phyloP scores from a whole-genome alignment of 1,140 invertebrate species.

The Lineus longissimus region DNA sequence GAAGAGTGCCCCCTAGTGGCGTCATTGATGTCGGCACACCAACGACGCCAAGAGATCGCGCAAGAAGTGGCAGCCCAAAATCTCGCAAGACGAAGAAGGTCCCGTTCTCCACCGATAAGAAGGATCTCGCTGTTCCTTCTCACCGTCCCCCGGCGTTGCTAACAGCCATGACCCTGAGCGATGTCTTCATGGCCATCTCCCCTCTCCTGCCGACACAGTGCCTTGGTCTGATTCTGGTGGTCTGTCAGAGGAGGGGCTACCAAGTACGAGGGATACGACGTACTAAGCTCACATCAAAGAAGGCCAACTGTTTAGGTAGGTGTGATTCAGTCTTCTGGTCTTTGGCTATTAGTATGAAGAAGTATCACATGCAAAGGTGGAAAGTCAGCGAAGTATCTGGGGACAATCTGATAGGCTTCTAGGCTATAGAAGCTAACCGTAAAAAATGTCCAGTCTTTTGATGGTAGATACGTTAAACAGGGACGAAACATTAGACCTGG shows the following conservation, averaged over 20 bases:
- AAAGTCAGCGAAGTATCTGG: too few relatives aligned
- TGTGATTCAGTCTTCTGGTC: not conserved
- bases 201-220: conserved; percentile 34
- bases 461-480: too few relatives aligned
- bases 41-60: conserved; percentile 28
- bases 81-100: conserved; percentile 28
- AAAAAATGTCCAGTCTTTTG: too few relatives aligned
- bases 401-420: too few relatives aligned
- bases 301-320: conserved; percentile 37
- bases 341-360: too few relatives aligned
- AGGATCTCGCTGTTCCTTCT: not conserved
- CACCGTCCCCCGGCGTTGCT: conserved; percentile 37
- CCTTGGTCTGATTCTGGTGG: conserved; percentile 38
- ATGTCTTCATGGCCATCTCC: conserved; percentile 41
- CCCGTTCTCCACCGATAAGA: not conserved
- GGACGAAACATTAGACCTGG: too few relatives aligned
- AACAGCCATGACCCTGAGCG: conserved; percentile 35
- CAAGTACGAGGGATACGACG: conserved; percentile 37
- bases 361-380: too few relatives aligned
- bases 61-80: conserved; percentile 26
- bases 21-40: conserved; percentile 42
- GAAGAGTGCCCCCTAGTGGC: conserved; percentile 35
- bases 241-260: conserved; percentile 40
- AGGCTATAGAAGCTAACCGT: too few relatives aligned
- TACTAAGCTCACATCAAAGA: conserved; percentile 29